Base-by-base conservation (phyloP, 2,113 vertebrate species). In the Aldabrachelys gigantea region DNA sequence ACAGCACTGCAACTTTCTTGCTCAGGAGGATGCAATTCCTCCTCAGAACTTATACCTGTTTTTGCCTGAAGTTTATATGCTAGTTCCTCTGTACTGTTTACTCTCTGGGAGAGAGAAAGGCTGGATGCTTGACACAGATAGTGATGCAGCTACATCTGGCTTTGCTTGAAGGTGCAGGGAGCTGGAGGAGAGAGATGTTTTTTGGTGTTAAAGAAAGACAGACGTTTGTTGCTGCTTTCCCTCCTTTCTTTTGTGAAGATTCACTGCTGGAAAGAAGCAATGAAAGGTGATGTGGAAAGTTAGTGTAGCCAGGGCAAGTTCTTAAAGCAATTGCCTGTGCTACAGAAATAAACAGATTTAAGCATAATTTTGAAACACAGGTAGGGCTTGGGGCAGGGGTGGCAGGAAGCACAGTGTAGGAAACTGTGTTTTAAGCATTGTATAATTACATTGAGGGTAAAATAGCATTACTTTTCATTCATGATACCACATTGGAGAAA, bases 391-490 rank as follows among this genome's bases (percentile, higher is more conserved):
- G n/a, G 69, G 59, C 50, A 80, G 44, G n/a, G 14, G 6, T 12
- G 31, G 31, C 31, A 35, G 27, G 22, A 25, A 65, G 69, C 24
- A 35, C 47, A 75, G 2, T 47, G 72, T 24, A 85, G 5, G 14
- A 29, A 92, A 12, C 29, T 11, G 24, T 89, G 38, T 24, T 41
- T 89, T 24, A 6, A 52, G 8, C 17, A 4, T n/a, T 27, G 21
- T 29, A 44, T 0, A 0, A 47, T 56, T 1, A 0, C 9, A 5
- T 54, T 47, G 49, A 5, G 29, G 27, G 49, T 86, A 1, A 31
- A 87, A 29, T 1, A 57, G 2, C 38, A 10, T n/a, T 72, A 53
- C 24, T 35, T 35, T 65, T 65, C 59, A 65, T 35, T 65, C 59
- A 17, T 0, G 0, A 44, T 78, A 93, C 80, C 62, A 29, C 38